Evolutionary conservation across 1,140 invertebrate genomes (phyloP).

Genomic region (Calephelis nemesis): DNA sequence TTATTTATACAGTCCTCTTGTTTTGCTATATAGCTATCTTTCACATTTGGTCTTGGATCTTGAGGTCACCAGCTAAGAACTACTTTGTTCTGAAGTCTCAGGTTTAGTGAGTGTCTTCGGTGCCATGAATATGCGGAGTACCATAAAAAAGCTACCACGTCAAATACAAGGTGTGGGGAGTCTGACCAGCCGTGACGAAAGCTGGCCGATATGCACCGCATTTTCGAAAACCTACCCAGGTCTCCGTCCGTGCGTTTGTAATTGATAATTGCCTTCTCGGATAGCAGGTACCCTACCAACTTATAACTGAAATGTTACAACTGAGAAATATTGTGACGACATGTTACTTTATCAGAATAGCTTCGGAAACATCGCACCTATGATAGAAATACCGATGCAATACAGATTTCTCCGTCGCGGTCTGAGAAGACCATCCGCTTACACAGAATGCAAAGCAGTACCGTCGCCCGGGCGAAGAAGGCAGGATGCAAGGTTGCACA

Average conservation of each 20-base stretch:
- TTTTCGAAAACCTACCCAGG: background rate
- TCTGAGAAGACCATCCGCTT: background rate
- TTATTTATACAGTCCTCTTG: too few relatives aligned
- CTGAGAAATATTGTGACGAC: background rate
- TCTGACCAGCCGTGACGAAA: background rate
- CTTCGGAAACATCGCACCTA: background rate
- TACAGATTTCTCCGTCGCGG: background rate
- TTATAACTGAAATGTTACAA: too few relatives aligned
- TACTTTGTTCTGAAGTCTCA: too few relatives aligned
- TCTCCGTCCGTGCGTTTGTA: background rate
- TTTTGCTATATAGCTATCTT: too few relatives aligned
- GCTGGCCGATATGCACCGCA: background rate
- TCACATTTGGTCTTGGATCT: too few relatives aligned
- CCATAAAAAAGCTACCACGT: background rate
- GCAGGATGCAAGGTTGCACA: background rate
- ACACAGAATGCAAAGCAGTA: background rate
- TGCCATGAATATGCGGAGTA: too few relatives aligned
- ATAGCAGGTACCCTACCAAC: background rate
- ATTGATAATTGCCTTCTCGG: background rate
- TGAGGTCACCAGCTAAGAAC: too few relatives aligned
- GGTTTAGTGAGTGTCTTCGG: too few relatives aligned
- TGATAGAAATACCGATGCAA: too few relatives aligned
- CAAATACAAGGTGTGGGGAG: background rate
- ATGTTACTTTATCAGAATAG: background rate
- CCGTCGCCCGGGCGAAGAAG: background rate